Percentiles rank a stretch among this genome's conserved stretches.
These are phyloP conservation scores for Phenganax marumi DNA, from an alignment of 92 coral and sea anemone genomes.

Conservation along the genomic window DNA sequence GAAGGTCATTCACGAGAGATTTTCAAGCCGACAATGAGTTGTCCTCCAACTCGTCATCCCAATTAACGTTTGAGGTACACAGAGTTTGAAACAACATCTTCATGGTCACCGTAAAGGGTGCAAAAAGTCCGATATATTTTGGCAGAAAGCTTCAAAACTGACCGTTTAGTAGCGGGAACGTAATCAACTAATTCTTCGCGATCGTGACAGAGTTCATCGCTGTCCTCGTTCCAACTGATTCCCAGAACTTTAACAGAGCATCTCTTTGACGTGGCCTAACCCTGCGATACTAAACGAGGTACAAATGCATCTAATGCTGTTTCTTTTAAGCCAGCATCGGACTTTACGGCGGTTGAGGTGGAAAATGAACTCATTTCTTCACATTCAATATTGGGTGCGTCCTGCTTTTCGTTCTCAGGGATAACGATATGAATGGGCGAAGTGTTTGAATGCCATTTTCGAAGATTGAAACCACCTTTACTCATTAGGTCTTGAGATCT, in stretches of 20 bases:
- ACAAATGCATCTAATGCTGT: background rate
- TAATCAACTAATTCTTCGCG: constrained; percentile 31
- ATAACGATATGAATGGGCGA: background rate
- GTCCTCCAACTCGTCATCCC: constrained; percentile 32
- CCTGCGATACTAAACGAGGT: background rate
- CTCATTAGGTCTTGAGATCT: background rate
- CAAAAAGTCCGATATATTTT: constrained; percentile 41
- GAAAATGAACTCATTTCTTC: background rate
- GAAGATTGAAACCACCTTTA: constrained; percentile 11
- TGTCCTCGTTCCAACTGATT: constrained; percentile 7
- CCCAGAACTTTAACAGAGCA: constrained; percentile 1
- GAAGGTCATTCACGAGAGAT: background rate
- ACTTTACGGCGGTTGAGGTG: background rate
- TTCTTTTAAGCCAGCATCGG: background rate
- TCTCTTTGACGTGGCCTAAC: background rate
- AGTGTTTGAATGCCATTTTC: constrained; percentile 25
- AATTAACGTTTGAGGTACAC: constrained; percentile 42
- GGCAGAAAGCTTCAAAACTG: constrained; percentile 29
- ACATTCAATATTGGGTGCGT: background rate
- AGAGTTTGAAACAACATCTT: constrained; percentile 46
- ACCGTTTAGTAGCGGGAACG: constrained; percentile 24
- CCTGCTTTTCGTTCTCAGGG: background rate
- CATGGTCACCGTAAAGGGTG: constrained; percentile 46
- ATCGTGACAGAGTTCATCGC: constrained; percentile 4
- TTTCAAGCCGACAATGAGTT: background rate